phyloP scores from a whole-genome alignment of 92 coral and sea anemone species.

The Zoanthus sansibaricus region DNA sequence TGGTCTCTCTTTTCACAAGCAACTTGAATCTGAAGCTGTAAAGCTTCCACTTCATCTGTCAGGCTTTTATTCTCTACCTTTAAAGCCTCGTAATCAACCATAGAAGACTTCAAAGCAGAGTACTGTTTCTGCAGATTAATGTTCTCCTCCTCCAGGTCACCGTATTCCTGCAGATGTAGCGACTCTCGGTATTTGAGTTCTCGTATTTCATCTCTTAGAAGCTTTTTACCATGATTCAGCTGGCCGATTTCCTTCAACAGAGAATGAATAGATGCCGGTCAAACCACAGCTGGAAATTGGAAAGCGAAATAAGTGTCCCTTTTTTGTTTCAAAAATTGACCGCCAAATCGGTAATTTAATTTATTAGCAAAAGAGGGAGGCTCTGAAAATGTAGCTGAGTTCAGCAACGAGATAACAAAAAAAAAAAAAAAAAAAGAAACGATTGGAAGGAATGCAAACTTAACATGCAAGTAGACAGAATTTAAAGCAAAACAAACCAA shows the following conservation, averaged over 20 bases:
- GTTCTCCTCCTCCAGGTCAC: constrained; percentile 96
- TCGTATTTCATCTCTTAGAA: constrained; percentile 82
- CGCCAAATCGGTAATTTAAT: no score
- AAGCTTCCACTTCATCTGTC: constrained; percentile 89
- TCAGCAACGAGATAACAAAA: no score
- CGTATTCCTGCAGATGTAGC: constrained; percentile 83
- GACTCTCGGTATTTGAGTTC: constrained; percentile 89
- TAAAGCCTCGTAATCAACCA: constrained; percentile 97
- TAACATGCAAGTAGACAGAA: no score
- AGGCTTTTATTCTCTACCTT: constrained; percentile 96
- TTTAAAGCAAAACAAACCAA: no score
- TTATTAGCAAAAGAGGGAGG: no score
- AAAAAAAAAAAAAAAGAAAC: no score
- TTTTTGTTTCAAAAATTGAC: no score
- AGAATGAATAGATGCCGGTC: constrained; percentile 23
- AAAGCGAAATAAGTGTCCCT: no score
- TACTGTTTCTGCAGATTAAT: constrained; percentile 92
- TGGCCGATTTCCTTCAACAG: constrained; percentile 90
- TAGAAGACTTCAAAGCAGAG: constrained; percentile 81
- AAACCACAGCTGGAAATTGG: no score
- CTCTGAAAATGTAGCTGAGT: no score
- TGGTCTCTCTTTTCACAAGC: constrained; percentile 92
- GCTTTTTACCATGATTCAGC: constrained; percentile 77
- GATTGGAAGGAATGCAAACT: no score
- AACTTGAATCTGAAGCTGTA: constrained; percentile 92